Evolutionary conservation across 2,888 invertebrate species (phyloP).

Genomic region (Agriopis aurantiaria): DNA sequence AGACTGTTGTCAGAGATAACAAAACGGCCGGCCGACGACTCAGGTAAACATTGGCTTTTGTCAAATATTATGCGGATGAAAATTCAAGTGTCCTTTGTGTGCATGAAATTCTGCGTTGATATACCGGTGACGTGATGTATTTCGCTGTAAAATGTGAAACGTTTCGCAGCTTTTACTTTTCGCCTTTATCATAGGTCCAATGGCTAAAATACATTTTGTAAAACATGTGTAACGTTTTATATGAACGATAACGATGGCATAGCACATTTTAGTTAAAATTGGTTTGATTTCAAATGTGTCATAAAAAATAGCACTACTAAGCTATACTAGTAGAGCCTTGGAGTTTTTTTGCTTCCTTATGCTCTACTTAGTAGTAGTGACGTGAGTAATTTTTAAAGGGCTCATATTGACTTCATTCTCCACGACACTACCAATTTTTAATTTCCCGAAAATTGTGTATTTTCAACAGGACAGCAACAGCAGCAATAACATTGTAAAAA

Average conservation of each 20-base stretch:
- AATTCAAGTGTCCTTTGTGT: slow-evolving; percentile 73
- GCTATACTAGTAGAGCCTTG: too few relatives aligned
- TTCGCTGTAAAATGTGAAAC: slow-evolving; percentile 15
- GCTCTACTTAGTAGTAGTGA: too few relatives aligned
- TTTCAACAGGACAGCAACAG: too few relatives aligned
- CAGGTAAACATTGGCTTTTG: slow-evolving; percentile 75
- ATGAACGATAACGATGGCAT: not conserved
- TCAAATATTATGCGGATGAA: slow-evolving; percentile 77
- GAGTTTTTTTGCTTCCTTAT: too few relatives aligned
- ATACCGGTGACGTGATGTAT: slow-evolving; percentile 38
- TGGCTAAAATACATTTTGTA: not conserved
- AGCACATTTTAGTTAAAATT: too few relatives aligned
- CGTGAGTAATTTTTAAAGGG: too few relatives aligned
- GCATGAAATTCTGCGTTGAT: slow-evolving; percentile 47
- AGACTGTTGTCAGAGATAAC: slow-evolving; percentile 75
- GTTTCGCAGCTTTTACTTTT: slow-evolving; percentile 46
- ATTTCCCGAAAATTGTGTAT: too few relatives aligned
- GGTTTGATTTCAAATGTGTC: too few relatives aligned
- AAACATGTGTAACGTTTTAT: not conserved
- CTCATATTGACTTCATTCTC: too few relatives aligned
- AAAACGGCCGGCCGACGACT: slow-evolving; percentile 66
- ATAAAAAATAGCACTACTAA: too few relatives aligned
- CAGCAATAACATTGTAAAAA: too few relatives aligned
- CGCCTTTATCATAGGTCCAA: not conserved
- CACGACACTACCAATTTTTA: too few relatives aligned